These are phyloP conservation scores for Pseudomyrmex concolor DNA, from an alignment of 1,140 invertebrate genomes.

Conservation along the genomic window DNA sequence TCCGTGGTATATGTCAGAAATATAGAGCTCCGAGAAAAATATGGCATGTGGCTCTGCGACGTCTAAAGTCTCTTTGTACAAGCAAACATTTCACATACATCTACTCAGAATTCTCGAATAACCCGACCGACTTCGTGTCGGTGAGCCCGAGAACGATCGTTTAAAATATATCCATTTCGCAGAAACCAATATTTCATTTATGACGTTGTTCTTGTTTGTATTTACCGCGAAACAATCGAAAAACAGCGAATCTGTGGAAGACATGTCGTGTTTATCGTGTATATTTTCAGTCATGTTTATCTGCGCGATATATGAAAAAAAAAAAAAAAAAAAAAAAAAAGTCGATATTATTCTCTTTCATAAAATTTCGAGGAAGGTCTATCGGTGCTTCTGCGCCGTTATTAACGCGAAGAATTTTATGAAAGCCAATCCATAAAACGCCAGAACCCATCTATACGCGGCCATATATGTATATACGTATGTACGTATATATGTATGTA, in stretches of 20 bases:
- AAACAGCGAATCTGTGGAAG: background rate
- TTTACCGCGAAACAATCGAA: background rate
- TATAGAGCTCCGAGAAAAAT: constrained; percentile 57
- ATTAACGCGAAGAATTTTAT: constrained; percentile 43
- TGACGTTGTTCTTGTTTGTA: background rate
- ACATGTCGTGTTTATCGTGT: constrained; percentile 11
- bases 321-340: constrained; percentile 8
- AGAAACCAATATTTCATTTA: constrained; percentile 14
- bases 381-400: background rate
- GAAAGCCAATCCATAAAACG: constrained; percentile 19
- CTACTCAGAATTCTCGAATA: constrained; percentile 38
- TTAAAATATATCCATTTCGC: constrained; percentile 7
- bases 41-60: constrained; percentile 35
- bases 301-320: constrained; percentile 16
- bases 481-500: background rate
- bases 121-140: background rate
- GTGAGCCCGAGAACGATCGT: background rate
- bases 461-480: background rate
- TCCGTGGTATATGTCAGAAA: constrained; percentile 42
- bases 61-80: constrained; percentile 55
- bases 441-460: background rate
- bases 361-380: constrained; percentile 23
- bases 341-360: background rate
- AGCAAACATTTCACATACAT: constrained; percentile 57
- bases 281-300: constrained; percentile 23